These are phyloP conservation scores for Cynaeus angustus DNA, from an alignment of 2,888 invertebrate species.

Conservation along the genomic window DNA sequence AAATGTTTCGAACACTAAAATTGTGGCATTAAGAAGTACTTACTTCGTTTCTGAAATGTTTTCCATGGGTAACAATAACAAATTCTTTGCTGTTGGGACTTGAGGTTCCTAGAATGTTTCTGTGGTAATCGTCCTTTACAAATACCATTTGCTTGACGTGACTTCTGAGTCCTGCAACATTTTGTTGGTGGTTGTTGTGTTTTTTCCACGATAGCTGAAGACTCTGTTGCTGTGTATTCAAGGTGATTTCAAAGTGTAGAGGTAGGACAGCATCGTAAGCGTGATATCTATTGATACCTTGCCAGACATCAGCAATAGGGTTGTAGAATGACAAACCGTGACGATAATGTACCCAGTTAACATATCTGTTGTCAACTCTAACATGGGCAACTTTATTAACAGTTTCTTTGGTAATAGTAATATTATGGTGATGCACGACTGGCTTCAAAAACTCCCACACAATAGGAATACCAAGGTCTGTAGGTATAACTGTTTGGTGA, in stretches of 20 bases:
- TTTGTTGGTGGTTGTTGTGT: conserved; percentile 58
- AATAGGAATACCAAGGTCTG: conserved; percentile 69
- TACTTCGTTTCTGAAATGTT: conserved; percentile 58
- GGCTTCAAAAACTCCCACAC: conserved; percentile 65
- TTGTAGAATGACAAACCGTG: conserved; percentile 70
- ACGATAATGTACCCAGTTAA: conserved; percentile 65
- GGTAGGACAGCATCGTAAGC: conserved; percentile 64
- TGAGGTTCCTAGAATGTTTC: conserved; percentile 59
- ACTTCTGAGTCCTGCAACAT: conserved; percentile 62
- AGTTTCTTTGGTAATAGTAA: conserved; percentile 56
- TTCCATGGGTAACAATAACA: conserved; percentile 65
- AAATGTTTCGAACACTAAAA: conserved; percentile 48
- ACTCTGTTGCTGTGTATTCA: conserved; percentile 61
- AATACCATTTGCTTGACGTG: conserved; percentile 66
- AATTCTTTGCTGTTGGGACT: conserved; percentile 64
- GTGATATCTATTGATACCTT: conserved; percentile 66
- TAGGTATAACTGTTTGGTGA: conserved; percentile 61
- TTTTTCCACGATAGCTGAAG: conserved; percentile 64
- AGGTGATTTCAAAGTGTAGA: conserved; percentile 59
- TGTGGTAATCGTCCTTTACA: conserved; percentile 62
- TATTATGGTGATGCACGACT: conserved; percentile 56
- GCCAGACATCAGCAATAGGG: conserved; percentile 70
- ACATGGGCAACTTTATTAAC: conserved; percentile 58
- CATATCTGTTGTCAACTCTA: conserved; percentile 60
- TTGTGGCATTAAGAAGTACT: conserved; percentile 42